These are phyloP conservation scores for Nixonia krombeini DNA, from an alignment of 1,140 invertebrate genomes.

Conservation along the genomic window DNA sequence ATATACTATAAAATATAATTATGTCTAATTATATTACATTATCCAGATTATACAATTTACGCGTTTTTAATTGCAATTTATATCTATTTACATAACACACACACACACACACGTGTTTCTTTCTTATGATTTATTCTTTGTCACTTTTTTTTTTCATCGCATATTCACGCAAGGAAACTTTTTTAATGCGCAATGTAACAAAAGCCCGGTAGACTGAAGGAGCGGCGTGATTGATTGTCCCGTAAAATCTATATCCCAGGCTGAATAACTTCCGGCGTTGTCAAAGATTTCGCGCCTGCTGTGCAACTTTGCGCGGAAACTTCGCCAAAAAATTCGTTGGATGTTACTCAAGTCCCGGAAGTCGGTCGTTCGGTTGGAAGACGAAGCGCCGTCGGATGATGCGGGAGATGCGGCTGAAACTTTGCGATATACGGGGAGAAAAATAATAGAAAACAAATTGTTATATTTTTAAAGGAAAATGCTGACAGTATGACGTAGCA, in stretches of 20 bases:
- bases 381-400: constrained; percentile 2
- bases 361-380: neutral
- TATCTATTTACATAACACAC: too few relatives aligned
- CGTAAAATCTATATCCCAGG: constrained; percentile 2
- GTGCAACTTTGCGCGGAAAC: constrained; percentile 6
- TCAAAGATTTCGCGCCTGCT: constrained; percentile 8
- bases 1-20: too few relatives aligned
- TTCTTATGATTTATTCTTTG: too few relatives aligned
- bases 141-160: too few relatives aligned
- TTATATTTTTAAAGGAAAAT: neutral
- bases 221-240: neutral
- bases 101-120: too few relatives aligned
- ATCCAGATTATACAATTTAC: too few relatives aligned
- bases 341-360: constrained; percentile 7
- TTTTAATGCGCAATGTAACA: neutral
- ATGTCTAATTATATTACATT: too few relatives aligned
- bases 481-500: too few relatives aligned
- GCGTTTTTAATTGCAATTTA: too few relatives aligned
- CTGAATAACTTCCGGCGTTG: constrained; percentile 10
- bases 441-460: neutral
- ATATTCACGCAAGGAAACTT: too few relatives aligned
- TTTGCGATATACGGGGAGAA: neutral
- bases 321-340: neutral
- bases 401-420: neutral
- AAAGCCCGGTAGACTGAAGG: neutral